Evolutionary conservation across 2,797 vertebrate genomes (phyloP).

Genomic region (Sebastes paucispinis): DNA sequence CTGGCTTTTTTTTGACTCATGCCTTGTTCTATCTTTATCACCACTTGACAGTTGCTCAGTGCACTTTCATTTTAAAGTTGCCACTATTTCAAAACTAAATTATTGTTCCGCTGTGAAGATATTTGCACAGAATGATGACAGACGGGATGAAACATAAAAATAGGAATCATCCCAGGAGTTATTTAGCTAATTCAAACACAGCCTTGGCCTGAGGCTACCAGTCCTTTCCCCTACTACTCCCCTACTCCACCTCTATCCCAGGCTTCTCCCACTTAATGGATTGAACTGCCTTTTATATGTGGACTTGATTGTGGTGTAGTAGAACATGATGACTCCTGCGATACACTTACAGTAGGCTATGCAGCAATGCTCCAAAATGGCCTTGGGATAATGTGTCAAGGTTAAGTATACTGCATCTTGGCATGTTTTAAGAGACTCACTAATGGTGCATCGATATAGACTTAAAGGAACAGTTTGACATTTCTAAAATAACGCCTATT

Average conservation of each 20-base stretch:
- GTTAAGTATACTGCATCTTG: not conserved
- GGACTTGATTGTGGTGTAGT: conserved; percentile 4
- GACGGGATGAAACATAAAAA: not conserved
- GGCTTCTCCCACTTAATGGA: conserved; percentile 11
- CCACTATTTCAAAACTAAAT: not conserved
- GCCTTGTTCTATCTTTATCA: not conserved
- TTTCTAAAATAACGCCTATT: not conserved
- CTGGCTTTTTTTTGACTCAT: not conserved
- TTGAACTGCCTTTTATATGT: conserved; percentile 5
- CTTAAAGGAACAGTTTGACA: not conserved
- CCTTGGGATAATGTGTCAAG: not conserved
- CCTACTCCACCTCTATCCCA: not conserved
- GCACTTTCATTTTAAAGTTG: not conserved
- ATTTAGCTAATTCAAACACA: not conserved
- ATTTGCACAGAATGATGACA: conserved; percentile 1
- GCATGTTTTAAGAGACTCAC: not conserved
- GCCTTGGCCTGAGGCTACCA: not conserved
- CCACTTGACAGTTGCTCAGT: not conserved
- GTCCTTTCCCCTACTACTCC: not conserved
- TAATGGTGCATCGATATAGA: not conserved
- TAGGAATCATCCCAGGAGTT: not conserved
- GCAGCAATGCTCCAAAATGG: not conserved
- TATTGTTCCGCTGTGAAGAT: not conserved
- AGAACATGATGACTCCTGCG: not conserved
- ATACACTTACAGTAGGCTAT: not conserved